A percentile compares a stretch with the other conserved stretches of the same genome.
These are phyloP conservation scores for Brachionus plicatilis DNA, from an alignment of 1,140 invertebrate genomes.

Conservation along the genomic window DNA sequence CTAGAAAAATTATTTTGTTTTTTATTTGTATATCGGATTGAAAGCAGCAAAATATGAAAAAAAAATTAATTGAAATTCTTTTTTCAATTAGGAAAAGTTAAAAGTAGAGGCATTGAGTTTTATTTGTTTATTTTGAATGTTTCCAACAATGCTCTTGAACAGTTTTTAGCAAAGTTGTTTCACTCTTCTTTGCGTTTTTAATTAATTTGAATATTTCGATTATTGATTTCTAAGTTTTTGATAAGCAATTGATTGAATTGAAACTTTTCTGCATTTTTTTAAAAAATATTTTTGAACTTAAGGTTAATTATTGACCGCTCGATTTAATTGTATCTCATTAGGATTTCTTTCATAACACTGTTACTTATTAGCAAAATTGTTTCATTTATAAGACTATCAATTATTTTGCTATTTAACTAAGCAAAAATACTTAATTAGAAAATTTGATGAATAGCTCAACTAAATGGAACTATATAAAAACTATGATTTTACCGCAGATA, in stretches of 20 bases:
- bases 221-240: not conserved
- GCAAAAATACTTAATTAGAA: not conserved
- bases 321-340: not conserved
- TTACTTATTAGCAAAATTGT: not conserved
- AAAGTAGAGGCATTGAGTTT: not conserved
- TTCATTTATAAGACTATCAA: not conserved
- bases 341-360: not conserved
- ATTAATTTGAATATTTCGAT: not conserved
- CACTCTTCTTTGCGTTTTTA: not conserved
- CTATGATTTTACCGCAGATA: not conserved
- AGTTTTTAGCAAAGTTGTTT: conserved; percentile 7
- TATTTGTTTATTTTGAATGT: not conserved
- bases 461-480: not conserved
- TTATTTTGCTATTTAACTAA: not conserved
- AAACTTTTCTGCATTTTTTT: not conserved
- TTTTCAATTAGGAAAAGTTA: conserved; percentile 14
- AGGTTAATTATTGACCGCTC: not conserved
- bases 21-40: not conserved
- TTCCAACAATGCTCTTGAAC: conserved; percentile 24
- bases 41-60: not conserved
- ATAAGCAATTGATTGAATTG: not conserved
- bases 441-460: not conserved
- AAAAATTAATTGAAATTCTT: conserved; percentile 37
- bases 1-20: not conserved
- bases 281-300: not conserved